Base-by-base conservation (phyloP, 37 sponge, comb jelly and placozoan genomes). In the Geodia barretti region DNA sequence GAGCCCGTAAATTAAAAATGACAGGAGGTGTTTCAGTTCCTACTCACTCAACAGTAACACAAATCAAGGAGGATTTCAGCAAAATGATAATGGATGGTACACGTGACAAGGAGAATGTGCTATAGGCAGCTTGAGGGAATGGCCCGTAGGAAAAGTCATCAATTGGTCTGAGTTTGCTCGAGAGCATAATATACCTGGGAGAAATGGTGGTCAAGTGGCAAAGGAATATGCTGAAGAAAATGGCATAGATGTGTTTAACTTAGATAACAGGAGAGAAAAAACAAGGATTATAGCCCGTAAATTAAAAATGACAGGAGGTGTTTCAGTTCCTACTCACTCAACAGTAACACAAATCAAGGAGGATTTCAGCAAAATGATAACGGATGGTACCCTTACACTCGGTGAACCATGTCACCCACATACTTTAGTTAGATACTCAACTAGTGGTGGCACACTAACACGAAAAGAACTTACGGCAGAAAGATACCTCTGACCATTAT, bases 401-500 rank as follows among this genome's bases (percentile, higher is more conserved):
- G 72, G 81, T 2, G 73, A 72, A 60, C 73, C 72, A 35, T 81
- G 81, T 40, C 47, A 37, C 2, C 71, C 80, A 34, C 71, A 80
- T 1, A 81, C 38, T 29, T 4, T 81, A 23, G 21, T 35, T 34
- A 81, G 62, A 24, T 72, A 72, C 30, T 25, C 28, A 72, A 59
- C 58, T 60, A 59, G 58, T 19, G 62, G 69, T 23, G 81, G 81
- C 23, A 7, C 33, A 72, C 7, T 81, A 61, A 21, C 36, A 54
- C 37, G 19, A 59, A 29, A 34, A 24, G 40, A 81, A 36, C 60
- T 26, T 70, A 75, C 36, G 77, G 84, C 21, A 35, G 77, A 59
- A 84, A 84, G 39, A 64, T 83, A n/a, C 75, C 83, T 28, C 75
- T 83, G 17, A 28, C 62, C 25, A 73, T 65, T 34, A 20, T 83